A percentile compares a stretch with the other conserved stretches of the same genome.
Conservation (phyloP, 1,140 invertebrate genomes). For the Bemisia tabaci region DNA sequence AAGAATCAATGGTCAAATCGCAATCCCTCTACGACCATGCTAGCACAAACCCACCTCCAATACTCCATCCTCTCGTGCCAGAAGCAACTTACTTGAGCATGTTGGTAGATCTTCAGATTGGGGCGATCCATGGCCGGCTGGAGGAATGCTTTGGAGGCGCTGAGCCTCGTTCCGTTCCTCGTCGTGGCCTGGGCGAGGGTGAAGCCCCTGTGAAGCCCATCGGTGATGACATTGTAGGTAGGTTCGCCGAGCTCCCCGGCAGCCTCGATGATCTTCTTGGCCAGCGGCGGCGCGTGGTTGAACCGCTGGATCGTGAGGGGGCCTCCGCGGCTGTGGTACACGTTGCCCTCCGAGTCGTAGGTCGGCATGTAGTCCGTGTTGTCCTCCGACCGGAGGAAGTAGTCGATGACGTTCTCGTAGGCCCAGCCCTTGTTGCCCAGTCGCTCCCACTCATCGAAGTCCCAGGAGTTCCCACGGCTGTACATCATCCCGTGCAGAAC, state of each 20-base stretch:
- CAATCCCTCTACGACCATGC: no score
- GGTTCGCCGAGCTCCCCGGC: slow-evolving; percentile 20
- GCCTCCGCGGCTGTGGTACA: slow-evolving; percentile 6
- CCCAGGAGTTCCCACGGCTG: slow-evolving; percentile 49
- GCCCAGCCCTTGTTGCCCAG: slow-evolving; percentile 46
- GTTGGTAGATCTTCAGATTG: slow-evolving; percentile 38
- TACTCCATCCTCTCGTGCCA: slow-evolving; percentile 32
- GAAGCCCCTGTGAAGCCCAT: slow-evolving; percentile 23
- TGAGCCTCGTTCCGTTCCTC: slow-evolving; percentile 40
- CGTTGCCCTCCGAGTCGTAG: slow-evolving; percentile 46
- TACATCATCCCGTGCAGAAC: slow-evolving; percentile 62
- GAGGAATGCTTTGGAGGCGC: slow-evolving; percentile 39
- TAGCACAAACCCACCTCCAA: neutral
- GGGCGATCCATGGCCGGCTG: slow-evolving; percentile 33
- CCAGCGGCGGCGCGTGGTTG: neutral
- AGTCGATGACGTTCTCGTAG: slow-evolving; percentile 39
- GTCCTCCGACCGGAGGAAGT: slow-evolving; percentile 37
- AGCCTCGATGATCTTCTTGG: neutral
- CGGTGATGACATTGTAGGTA: slow-evolving; percentile 31
- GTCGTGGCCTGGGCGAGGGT: slow-evolving; percentile 29
- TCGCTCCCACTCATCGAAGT: slow-evolving; percentile 49
- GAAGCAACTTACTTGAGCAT: slow-evolving; percentile 35
- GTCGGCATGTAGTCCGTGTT: slow-evolving; percentile 31
- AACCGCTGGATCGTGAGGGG: slow-evolving; percentile 11
- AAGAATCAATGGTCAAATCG: neutral